Evolutionary conservation across 1,140 invertebrate species (phyloP).

Genomic region (Lepidurus couesii): DNA sequence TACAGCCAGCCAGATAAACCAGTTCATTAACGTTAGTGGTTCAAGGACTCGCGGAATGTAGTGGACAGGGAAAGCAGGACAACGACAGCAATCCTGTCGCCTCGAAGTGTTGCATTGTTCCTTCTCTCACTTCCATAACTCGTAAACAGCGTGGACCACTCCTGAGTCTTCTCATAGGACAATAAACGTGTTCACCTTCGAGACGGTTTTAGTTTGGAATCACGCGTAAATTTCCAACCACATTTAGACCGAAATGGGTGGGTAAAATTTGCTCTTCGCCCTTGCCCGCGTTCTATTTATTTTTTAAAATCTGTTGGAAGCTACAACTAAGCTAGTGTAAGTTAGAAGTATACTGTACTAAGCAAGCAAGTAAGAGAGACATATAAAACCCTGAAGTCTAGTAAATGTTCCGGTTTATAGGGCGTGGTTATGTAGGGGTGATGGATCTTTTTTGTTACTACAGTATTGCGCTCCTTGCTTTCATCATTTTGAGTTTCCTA

Average conservation of each 20-base stretch:
- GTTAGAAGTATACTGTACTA: no score
- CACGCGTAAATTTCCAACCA: no score
- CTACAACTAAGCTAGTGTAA: no score
- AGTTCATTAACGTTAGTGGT: slow-evolving; percentile 1
- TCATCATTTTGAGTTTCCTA: not conserved
- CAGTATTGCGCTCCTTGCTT: not conserved
- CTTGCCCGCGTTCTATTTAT: no score
- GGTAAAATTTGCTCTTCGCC: no score
- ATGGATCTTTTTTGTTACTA: not conserved
- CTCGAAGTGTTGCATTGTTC: not conserved
- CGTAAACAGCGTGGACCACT: not conserved
- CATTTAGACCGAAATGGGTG: no score
- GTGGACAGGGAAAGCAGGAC: not conserved
- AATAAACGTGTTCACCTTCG: no score
- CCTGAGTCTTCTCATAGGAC: no score
- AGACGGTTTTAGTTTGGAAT: no score
- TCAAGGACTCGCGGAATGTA: not conserved
- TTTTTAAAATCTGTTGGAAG: no score
- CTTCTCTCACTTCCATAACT: not conserved
- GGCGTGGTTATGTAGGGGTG: slow-evolving; percentile 13
- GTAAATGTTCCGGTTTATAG: not conserved
- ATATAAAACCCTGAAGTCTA: not conserved
- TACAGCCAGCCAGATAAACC: not conserved
- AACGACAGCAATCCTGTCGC: not conserved
- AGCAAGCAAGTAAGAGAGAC: no score